These are phyloP conservation scores for Montipora cactus DNA, from an alignment of 64 coral and sea anemone genomes.

Conservation along the genomic window DNA sequence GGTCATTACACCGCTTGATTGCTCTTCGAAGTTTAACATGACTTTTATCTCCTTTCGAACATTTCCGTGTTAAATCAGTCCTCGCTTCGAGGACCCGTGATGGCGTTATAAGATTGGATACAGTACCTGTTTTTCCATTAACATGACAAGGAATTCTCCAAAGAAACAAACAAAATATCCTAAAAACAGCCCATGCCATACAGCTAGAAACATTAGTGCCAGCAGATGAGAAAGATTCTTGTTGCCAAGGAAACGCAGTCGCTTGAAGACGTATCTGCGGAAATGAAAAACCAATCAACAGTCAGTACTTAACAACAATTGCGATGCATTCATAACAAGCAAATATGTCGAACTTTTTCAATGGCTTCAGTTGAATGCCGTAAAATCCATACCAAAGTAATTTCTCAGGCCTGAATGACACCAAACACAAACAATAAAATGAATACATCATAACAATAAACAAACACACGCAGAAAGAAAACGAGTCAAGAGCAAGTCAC, in stretches of 20 bases:
- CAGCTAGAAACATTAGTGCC: conserved; percentile 88
- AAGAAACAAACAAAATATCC: conserved; percentile 88
- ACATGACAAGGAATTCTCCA: conserved; percentile 79
- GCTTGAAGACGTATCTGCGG: conserved; percentile 91
- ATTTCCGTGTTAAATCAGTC: too few species aligned
- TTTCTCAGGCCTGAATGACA: too few species aligned
- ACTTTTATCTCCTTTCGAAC: too few species aligned
- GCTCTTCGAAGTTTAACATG: too few species aligned
- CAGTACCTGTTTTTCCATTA: conserved; percentile 87
- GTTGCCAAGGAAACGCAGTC: conserved; percentile 93
- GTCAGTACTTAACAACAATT: too few species aligned
- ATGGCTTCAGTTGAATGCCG: too few species aligned
- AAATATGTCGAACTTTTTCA: neutral
- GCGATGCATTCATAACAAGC: neutral
- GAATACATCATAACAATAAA: too few species aligned
- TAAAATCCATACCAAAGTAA: neutral
- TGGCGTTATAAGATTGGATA: neutral
- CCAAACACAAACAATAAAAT: too few species aligned
- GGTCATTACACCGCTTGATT: too few species aligned
- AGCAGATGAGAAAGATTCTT: conserved; percentile 94
- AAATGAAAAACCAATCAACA: neutral
- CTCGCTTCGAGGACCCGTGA: too few species aligned
- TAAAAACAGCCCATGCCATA: conserved; percentile 91
- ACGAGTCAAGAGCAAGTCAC: too few species aligned
- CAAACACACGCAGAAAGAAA: too few species aligned